Evolutionary conservation across 2,797 vertebrate species (phyloP), one percentile per base, ranked within the genome.

Genomic region (Coregonus sp.): DNA sequence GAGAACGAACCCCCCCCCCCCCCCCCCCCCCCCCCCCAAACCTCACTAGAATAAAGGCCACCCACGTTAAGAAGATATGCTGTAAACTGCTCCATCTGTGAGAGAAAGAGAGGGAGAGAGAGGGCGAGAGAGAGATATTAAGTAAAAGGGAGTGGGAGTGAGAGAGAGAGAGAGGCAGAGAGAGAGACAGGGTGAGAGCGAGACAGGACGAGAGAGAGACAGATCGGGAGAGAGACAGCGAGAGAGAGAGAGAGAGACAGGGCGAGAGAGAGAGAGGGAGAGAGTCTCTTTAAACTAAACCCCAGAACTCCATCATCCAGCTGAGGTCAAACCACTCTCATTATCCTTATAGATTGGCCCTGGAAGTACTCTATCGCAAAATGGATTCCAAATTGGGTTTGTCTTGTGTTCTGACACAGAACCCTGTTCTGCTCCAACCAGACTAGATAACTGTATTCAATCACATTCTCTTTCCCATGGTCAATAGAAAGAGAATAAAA

Each of bases 371-470:
- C 79, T 74, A 80, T 89, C 78, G 65, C 85, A 82, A 81, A 73
- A 77, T 76, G 73, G 77, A 75, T 78, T 78, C 75, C 71, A 84
- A 89, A 90, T 87, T 82, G 76, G 85, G 81, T 85, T 87, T 82
- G 83, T 83, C 40, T 69, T 51, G 50, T 71, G 59, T 86, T 70
- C 81, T 84, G 84, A 83, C 63, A 81, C 56, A 59, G 56, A 59
- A 20, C 35, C 61, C 20, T 63, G 59, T 33, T 18, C n/a, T 72
- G 76, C 33, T 15, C 4, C 66, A 35, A 35, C 4, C 31, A 35
- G 33, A 68, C 66, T 33, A 68, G 29, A 37, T 68, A 67, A 67
- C 25, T 67, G 31, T 68, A 14, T 29, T 52, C 70, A 20, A 29
- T 50, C 11, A 47, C 20, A 25, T n/a, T 37, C 37, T 20, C 9